Conservation (phyloP, 2,888 invertebrate species). For the Chloroclystis v-ata region DNA sequence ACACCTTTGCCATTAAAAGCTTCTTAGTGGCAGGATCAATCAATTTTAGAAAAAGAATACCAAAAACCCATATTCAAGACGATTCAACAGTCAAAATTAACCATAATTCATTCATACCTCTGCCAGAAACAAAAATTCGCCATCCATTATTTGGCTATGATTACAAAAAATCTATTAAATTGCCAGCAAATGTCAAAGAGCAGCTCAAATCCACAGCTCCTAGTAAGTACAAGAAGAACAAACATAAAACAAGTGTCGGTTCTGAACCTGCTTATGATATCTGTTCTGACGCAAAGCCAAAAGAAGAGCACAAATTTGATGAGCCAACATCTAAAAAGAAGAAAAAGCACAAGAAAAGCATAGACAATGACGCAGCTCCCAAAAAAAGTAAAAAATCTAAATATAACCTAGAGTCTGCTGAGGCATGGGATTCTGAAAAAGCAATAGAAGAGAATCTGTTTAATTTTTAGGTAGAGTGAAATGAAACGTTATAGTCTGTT, state of each 20-base stretch:
- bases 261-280: not conserved
- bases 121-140: conserved; percentile 61
- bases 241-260: not conserved
- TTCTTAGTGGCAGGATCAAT: conserved; percentile 40
- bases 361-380: not conserved
- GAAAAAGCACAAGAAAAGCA: conserved; percentile 13
- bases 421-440: conserved; percentile 61
- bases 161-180: conserved; percentile 53
- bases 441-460: conserved; percentile 65
- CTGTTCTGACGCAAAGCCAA: not conserved
- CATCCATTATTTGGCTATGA: conserved; percentile 62
- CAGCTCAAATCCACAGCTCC: conserved; percentile 31
- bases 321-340: conserved; percentile 2
- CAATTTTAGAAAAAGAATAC: conserved; percentile 51
- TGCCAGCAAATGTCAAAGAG: conserved; percentile 40
- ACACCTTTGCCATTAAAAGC: conserved; percentile 38
- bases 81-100: conserved; percentile 39
- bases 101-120: conserved; percentile 50
- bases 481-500: no score
- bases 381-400: conserved; percentile 43
- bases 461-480: conserved; percentile 50
- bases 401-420: conserved; percentile 42
- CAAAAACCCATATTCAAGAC: conserved; percentile 48
- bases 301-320: not conserved
- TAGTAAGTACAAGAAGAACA: not conserved